A percentile compares a stretch with the other conserved stretches of the same genome.
Evolutionary conservation across 2,888 invertebrate genomes (phyloP).

Genomic region (Cephonodes hylas): DNA sequence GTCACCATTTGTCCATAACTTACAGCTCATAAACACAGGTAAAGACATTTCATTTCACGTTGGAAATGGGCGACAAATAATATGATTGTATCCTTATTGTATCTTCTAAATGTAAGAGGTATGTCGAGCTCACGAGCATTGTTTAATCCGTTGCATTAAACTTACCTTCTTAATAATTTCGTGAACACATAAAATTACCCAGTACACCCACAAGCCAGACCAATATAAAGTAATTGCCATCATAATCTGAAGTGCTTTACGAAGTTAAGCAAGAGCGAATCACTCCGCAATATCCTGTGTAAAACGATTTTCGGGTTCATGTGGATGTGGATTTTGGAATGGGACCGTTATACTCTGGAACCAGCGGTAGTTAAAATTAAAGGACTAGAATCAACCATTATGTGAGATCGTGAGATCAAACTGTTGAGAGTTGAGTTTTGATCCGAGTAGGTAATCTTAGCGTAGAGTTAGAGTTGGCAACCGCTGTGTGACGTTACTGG

Average conservation of each 20-base stretch:
- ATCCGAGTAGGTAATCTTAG: too few species aligned
- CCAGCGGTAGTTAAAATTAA: constrained; percentile 21
- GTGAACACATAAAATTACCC: not conserved
- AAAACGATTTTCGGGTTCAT: constrained; percentile 23
- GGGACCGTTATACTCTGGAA: constrained; percentile 1
- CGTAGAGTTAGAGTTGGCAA: too few species aligned
- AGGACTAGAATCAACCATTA: constrained; percentile 8
- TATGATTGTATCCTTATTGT: too few species aligned
- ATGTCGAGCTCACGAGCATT: too few species aligned
- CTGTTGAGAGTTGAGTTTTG: not conserved
- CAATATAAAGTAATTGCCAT: not conserved
- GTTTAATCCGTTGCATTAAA: too few species aligned
- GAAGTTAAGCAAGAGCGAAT: constrained; percentile 17
- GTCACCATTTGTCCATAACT: too few species aligned
- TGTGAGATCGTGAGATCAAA: not conserved
- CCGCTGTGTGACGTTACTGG: too few species aligned
- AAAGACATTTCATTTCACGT: too few species aligned
- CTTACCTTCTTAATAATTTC: too few species aligned
- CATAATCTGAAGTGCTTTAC: constrained; percentile 9
- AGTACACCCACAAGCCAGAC: not conserved
- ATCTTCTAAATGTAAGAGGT: too few species aligned
- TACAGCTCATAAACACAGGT: too few species aligned
- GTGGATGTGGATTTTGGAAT: constrained; percentile 10
- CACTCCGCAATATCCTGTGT: constrained; percentile 25
- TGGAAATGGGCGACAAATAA: too few species aligned